Evolutionary conservation across 2,797 vertebrate genomes (phyloP).

Genomic region (Leptatherina wallacei): DNA sequence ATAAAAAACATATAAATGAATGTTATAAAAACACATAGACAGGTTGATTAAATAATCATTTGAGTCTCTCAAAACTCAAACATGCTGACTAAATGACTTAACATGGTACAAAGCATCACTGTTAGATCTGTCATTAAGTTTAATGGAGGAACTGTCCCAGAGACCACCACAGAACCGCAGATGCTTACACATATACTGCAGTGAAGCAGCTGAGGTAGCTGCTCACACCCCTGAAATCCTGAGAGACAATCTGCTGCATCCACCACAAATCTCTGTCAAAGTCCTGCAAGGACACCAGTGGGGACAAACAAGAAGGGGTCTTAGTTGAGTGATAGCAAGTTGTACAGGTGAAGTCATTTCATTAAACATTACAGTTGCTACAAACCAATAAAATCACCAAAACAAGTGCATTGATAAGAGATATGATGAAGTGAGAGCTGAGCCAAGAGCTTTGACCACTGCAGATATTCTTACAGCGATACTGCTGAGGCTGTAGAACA

Average conservation of each 20-base stretch:
- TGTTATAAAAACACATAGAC: not conserved
- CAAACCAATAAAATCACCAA: conserved; percentile 8
- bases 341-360: conserved; percentile 7
- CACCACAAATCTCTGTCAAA: conserved; percentile 24
- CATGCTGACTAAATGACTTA: not conserved
- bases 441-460: conserved; percentile 35
- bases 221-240: conserved; percentile 41
- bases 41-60: conserved; percentile 4
- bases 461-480: conserved; percentile 48
- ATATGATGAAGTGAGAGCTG: conserved; percentile 16
- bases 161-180: conserved; percentile 24
- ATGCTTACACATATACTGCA: conserved; percentile 44
- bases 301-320: not conserved
- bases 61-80: not conserved
- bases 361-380: not conserved
- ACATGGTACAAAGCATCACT: not conserved
- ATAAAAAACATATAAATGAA: not conserved
- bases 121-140: conserved; percentile 7
- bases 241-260: conserved; percentile 61
- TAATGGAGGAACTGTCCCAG: conserved; percentile 25
- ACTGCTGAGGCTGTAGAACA: conserved; percentile 63
- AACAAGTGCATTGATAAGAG: conserved; percentile 5
- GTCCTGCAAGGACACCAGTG: conserved; percentile 10
- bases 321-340: not conserved
- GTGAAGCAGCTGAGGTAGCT: conserved; percentile 58